Evolutionary conservation across 2,113 vertebrate genomes (phyloP).

Genomic region (Scomber colias): DNA sequence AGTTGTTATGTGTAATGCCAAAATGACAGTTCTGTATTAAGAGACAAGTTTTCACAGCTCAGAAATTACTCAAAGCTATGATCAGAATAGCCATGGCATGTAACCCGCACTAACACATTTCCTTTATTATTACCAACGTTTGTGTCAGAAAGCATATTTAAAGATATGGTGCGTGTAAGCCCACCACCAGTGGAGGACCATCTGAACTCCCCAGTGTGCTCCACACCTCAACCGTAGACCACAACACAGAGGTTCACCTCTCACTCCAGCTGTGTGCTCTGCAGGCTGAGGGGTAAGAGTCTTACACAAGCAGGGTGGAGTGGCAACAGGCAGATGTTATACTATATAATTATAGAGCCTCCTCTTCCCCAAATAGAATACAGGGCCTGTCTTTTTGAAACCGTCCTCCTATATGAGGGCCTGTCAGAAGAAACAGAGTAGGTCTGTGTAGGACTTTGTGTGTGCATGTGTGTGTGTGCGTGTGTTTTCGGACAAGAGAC

Average conservation of each 20-base stretch:
- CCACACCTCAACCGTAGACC: slow-evolving; percentile 21
- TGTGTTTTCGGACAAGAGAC: slow-evolving; percentile 37
- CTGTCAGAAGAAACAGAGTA: slow-evolving; percentile 44
- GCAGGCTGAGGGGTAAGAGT: slow-evolving; percentile 22
- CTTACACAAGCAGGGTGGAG: slow-evolving; percentile 49
- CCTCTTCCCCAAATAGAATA: slow-evolving; percentile 61
- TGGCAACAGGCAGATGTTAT: slow-evolving; percentile 29
- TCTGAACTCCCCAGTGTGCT: neutral
- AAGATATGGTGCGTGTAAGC: neutral
- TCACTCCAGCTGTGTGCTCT: slow-evolving; percentile 35
- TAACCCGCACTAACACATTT: neutral
- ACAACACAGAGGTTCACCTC: slow-evolving; percentile 40
- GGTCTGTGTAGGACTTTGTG: slow-evolving; percentile 3
- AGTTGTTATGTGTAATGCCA: neutral
- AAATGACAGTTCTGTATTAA: neutral
- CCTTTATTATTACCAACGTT: neutral
- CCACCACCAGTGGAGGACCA: neutral
- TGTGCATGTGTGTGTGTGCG: slow-evolving; percentile 3
- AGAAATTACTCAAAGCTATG: neutral
- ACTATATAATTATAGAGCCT: slow-evolving; percentile 63
- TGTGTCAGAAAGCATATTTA: neutral
- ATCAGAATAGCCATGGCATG: neutral
- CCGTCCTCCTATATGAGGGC: slow-evolving; percentile 34
- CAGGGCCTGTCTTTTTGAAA: slow-evolving; percentile 36
- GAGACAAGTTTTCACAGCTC: neutral